phyloP scores from a whole-genome alignment of 2,113 vertebrate genomes.

The Hoplias malabaricus region DNA sequence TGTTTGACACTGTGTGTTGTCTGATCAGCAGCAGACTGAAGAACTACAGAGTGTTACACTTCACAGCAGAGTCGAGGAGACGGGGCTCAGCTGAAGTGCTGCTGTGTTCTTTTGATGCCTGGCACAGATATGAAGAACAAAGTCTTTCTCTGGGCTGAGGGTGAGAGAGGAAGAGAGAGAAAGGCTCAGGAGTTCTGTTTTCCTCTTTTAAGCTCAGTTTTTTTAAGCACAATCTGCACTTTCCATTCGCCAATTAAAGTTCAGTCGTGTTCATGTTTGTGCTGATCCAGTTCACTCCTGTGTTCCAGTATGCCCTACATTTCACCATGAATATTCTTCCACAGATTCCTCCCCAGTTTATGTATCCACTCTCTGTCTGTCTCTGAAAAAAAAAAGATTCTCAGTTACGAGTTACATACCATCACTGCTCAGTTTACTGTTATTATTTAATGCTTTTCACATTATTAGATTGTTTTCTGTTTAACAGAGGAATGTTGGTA shows the following conservation, averaged over 20 bases:
- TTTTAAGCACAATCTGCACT: slow-evolving; percentile 36
- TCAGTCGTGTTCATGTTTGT: slow-evolving; percentile 24
- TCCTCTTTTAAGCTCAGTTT: slow-evolving; percentile 20
- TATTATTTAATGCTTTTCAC: too few species aligned
- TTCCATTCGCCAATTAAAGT: slow-evolving; percentile 41
- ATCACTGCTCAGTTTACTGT: too few species aligned
- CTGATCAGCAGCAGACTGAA: neutral
- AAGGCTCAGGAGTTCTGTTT: slow-evolving; percentile 12
- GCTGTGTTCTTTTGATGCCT: neutral
- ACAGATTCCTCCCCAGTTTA: neutral
- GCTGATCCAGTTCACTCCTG: slow-evolving; percentile 26
- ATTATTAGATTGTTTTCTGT: too few species aligned
- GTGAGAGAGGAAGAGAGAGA: neutral
- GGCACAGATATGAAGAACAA: neutral
- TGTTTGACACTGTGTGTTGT: neutral
- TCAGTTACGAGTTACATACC: too few species aligned
- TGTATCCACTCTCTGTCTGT: neutral
- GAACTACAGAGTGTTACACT: neutral
- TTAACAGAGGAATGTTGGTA: too few species aligned
- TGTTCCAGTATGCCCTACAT: slow-evolving; percentile 19
- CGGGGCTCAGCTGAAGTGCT: neutral
- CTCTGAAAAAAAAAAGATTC: neutral
- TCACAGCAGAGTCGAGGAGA: neutral
- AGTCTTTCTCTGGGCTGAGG: neutral
- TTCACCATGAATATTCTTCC: neutral